Conservation (phyloP, 1,140 invertebrate species). For the Sinonovacula constricta region DNA sequence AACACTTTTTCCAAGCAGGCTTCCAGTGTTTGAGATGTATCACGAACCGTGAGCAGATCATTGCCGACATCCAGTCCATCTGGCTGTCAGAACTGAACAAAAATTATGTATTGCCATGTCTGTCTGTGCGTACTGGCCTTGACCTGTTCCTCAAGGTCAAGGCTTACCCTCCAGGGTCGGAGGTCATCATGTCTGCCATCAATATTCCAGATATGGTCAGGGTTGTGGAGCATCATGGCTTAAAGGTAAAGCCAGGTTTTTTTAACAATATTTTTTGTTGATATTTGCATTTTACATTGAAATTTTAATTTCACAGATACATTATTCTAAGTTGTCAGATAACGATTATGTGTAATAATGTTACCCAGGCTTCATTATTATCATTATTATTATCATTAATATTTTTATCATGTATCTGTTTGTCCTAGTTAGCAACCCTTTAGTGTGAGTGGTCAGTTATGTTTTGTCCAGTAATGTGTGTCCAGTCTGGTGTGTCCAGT, state of each 20-base stretch:
- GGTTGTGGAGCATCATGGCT: conserved; percentile 73
- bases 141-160: conserved; percentile 75
- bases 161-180: conserved; percentile 75
- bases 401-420: too few relatives aligned
- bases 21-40: conserved; percentile 51
- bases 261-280: not conserved
- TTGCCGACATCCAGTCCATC: conserved; percentile 61
- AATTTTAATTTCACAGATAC: too few relatives aligned
- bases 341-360: too few relatives aligned
- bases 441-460: too few relatives aligned
- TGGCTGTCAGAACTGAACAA: conserved; percentile 68
- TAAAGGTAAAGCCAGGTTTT: conserved; percentile 62
- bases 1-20: conserved; percentile 54
- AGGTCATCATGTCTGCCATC: conserved; percentile 78
- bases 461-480: too few relatives aligned
- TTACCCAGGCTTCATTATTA: too few relatives aligned
- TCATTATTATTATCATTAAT: too few relatives aligned
- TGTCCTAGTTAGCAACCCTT: too few relatives aligned
- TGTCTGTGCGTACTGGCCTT: conserved; percentile 76
- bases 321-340: not conserved
- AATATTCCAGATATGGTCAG: conserved; percentile 78
- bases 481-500: too few relatives aligned
- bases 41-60: conserved; percentile 50
- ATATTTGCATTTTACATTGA: not conserved
- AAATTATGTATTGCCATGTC: conserved; percentile 72